A percentile compares a stretch with the other conserved stretches of the same genome.
phyloP scores from a whole-genome alignment of 2,113 vertebrate genomes.

The Budorcas taxicolor region DNA sequence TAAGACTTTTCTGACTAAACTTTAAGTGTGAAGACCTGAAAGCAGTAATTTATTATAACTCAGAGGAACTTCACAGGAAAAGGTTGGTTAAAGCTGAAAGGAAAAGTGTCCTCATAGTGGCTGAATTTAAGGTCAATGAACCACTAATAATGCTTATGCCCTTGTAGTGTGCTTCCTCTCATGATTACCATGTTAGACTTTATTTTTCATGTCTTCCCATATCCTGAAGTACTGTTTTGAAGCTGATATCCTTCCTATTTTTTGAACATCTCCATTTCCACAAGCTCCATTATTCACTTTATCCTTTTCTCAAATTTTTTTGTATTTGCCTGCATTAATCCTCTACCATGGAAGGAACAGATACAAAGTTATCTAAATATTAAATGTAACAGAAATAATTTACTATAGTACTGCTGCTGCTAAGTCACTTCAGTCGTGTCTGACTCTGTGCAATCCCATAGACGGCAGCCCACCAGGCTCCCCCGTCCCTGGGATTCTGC shows the following conservation, averaged over 20 bases:
- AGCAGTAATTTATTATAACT: neutral
- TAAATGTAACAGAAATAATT: neutral
- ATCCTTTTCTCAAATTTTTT: neutral
- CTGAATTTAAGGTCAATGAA: neutral
- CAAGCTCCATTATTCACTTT: neutral
- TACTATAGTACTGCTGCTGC: neutral
- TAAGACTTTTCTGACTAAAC: neutral
- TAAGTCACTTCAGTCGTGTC: too few species aligned
- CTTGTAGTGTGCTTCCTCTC: neutral
- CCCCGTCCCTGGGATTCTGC: too few species aligned
- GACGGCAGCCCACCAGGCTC: too few species aligned
- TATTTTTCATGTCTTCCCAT: neutral
- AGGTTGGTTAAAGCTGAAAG: neutral
- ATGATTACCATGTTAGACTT: neutral
- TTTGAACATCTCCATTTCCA: neutral
- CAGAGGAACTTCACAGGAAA: neutral
- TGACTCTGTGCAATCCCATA: too few species aligned
- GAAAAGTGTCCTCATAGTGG: neutral
- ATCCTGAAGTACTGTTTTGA: neutral
- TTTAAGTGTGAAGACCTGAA: neutral
- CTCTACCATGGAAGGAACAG: neutral
- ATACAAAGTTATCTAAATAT: neutral
- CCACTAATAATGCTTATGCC: neutral
- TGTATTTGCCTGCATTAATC: neutral
- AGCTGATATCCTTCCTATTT: neutral